phyloP scores from a whole-genome alignment of 1,140 invertebrate species.

The Pachypsylla venusta region DNA sequence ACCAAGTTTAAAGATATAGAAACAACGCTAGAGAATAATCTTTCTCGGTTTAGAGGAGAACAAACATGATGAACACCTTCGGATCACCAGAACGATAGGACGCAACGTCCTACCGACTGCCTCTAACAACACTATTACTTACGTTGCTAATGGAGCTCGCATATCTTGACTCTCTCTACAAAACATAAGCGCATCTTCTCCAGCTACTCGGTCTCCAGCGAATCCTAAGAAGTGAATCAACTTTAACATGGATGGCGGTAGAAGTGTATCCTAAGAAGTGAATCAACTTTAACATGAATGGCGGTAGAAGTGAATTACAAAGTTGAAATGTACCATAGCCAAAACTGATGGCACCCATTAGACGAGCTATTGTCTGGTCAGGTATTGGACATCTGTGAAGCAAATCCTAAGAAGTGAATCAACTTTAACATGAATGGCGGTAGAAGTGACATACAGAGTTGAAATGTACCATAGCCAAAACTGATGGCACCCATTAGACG shows the following conservation, averaged over 20 bases:
- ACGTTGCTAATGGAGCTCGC: constrained; percentile 54
- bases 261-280: constrained; percentile 55
- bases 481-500: constrained; percentile 51
- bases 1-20: too few relatives aligned
- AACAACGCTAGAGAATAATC: too few relatives aligned
- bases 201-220: constrained; percentile 44
- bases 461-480: constrained; percentile 58
- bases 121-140: constrained; percentile 24
- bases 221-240: constrained; percentile 56
- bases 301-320: constrained; percentile 50
- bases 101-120: background rate
- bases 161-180: constrained; percentile 48
- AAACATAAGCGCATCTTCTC: constrained; percentile 45
- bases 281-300: constrained; percentile 47
- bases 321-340: constrained; percentile 40
- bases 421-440: constrained; percentile 50
- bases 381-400: constrained; percentile 24
- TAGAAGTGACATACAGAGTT: constrained; percentile 50
- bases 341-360: background rate
- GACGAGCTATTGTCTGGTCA: background rate
- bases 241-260: constrained; percentile 49
- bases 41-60: too few relatives aligned
- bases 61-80: too few relatives aligned
- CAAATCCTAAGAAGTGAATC: constrained; percentile 52
- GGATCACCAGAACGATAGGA: too few relatives aligned